A percentile compares a stretch with the other conserved stretches of the same genome.
These are phyloP conservation scores for Diarsia dahlii DNA, from an alignment of 2,888 invertebrate species.

Conservation along the genomic window DNA sequence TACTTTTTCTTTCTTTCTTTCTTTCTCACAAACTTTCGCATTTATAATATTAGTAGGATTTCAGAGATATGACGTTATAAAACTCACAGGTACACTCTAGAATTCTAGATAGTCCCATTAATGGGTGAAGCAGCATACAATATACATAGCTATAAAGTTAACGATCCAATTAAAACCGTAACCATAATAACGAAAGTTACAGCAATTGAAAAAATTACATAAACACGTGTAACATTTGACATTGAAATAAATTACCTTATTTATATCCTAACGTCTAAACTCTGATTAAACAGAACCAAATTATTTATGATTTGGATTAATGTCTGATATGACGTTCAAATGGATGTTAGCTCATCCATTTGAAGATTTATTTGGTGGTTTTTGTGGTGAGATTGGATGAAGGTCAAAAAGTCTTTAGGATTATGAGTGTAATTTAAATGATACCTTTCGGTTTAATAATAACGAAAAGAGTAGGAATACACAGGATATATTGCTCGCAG, in stretches of 20 bases:
- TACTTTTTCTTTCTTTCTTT: no score
- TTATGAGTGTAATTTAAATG: not conserved
- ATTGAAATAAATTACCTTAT: conserved; percentile 23
- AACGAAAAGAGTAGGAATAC: not conserved
- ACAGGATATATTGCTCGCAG: no score
- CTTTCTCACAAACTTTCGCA: no score
- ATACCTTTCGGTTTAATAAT: not conserved
- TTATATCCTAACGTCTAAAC: conserved; percentile 3
- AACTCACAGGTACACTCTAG: not conserved
- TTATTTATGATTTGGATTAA: conserved; percentile 16
- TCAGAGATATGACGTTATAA: not conserved
- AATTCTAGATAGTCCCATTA: no score
- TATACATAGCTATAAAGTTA: not conserved
- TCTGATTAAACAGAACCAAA: not conserved
- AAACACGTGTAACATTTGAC: conserved; percentile 12
- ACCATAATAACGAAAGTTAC: not conserved
- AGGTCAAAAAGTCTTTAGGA: not conserved
- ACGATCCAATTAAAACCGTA: conserved; percentile 9
- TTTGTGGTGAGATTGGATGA: not conserved
- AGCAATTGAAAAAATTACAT: not conserved
- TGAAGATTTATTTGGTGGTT: not conserved
- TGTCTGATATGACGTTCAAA: not conserved
- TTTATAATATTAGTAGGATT: no score
- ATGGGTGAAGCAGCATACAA: not conserved
- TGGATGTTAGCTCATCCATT: conserved; percentile 9